These are phyloP conservation scores for Tenthredo mesomela DNA, from an alignment of 2,888 invertebrate species.

Conservation along the genomic window DNA sequence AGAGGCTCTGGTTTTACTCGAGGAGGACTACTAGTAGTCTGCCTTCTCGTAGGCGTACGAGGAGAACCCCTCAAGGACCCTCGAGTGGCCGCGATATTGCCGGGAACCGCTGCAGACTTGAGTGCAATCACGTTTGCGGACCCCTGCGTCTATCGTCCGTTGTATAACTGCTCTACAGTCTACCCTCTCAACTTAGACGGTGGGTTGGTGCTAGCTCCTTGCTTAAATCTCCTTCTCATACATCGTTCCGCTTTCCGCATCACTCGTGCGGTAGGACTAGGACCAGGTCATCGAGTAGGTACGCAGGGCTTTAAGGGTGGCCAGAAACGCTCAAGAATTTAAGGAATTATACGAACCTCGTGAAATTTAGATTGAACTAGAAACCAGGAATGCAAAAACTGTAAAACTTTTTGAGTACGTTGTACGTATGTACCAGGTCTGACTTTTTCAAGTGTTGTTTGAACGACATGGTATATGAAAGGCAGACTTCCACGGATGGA, in stretches of 20 bases:
- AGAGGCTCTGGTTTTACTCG: slow-evolving; percentile 30
- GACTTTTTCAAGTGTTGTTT: slow-evolving; percentile 37
- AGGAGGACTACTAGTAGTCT: slow-evolving; percentile 35
- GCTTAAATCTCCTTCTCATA: slow-evolving; percentile 18
- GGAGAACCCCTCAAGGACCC: slow-evolving; percentile 76
- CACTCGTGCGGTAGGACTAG: not conserved
- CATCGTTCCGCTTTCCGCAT: not conserved
- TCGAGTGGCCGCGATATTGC: slow-evolving; percentile 77
- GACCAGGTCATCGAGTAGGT: slow-evolving; percentile 15
- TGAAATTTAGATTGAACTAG: not conserved
- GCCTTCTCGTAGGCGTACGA: slow-evolving; percentile 66
- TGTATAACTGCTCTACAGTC: slow-evolving; percentile 47
- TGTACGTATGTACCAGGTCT: not conserved
- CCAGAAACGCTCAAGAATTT: not conserved
- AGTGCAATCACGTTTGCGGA: slow-evolving; percentile 74
- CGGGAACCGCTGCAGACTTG: slow-evolving; percentile 72
- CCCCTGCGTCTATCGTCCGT: slow-evolving; percentile 53
- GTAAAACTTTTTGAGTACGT: not conserved
- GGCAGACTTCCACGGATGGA: not conserved
- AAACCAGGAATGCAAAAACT: not conserved
- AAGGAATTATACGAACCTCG: not conserved
- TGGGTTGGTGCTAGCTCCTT: slow-evolving; percentile 37
- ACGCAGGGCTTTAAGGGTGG: not conserved
- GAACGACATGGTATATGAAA: slow-evolving; percentile 9
- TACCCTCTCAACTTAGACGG: slow-evolving; percentile 36